phyloP scores from a whole-genome alignment of 1,140 invertebrate species.

The Heliconius hewitsoni region DNA sequence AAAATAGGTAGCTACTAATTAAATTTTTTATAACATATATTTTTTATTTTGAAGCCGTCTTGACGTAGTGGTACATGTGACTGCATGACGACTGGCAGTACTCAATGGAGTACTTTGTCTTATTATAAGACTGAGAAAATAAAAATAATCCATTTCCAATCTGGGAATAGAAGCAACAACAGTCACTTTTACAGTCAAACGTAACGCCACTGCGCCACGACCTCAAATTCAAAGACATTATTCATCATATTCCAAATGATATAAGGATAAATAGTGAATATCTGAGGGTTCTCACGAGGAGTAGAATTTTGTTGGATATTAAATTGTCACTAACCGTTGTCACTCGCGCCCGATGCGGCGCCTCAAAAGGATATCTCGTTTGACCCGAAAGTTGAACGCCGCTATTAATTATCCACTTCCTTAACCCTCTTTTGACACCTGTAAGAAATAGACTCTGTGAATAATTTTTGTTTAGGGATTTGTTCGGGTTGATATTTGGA shows the following conservation, averaged over 20 bases:
- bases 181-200: no score
- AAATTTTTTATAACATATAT: no score
- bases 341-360: slow-evolving; percentile 44
- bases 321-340: slow-evolving; percentile 69
- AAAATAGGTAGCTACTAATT: no score
- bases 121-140: no score
- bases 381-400: slow-evolving; percentile 68
- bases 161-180: no score
- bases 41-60: no score
- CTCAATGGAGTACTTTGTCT: no score
- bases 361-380: slow-evolving; percentile 75
- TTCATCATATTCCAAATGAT: background rate
- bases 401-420: slow-evolving; percentile 78
- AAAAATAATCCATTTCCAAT: no score
- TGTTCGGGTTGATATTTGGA: background rate
- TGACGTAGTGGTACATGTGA: no score
- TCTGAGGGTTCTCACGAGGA: background rate
- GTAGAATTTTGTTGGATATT: slow-evolving; percentile 52
- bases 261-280: slow-evolving; percentile 22
- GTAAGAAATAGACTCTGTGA: slow-evolving; percentile 41
- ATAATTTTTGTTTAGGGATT: slow-evolving; percentile 1
- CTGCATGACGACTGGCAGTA: no score
- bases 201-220: no score
- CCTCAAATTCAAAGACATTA: background rate
- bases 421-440: slow-evolving; percentile 66